Conservation (phyloP, 1,140 invertebrate species). For the Choristoneura fumiferana region DNA sequence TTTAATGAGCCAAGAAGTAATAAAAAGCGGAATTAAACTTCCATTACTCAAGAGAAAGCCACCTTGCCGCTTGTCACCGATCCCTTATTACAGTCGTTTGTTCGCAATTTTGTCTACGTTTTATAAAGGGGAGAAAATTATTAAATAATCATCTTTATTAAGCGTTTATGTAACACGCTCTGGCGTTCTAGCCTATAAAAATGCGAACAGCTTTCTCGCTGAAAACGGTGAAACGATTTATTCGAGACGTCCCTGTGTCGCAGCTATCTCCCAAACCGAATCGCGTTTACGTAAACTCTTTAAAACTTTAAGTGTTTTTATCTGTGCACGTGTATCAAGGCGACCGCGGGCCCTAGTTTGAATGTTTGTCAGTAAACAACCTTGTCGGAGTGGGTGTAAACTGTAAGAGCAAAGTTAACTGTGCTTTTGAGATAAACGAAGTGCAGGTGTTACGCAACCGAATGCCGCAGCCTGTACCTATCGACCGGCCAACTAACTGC, state of each 20-base stretch:
- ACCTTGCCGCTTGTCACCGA: conserved; percentile 3
- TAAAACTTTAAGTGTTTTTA: conserved; percentile 20
- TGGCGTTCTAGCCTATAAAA: too few species aligned
- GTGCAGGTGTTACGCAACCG: conserved; percentile 57
- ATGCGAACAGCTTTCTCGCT: too few species aligned
- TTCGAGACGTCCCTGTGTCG: too few species aligned
- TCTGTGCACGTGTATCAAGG: conserved; percentile 20
- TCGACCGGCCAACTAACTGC: conserved; percentile 52
- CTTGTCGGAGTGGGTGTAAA: conserved; percentile 40
- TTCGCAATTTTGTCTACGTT: conserved; percentile 5
- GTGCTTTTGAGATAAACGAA: conserved; percentile 42
- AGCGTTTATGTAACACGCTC: too few species aligned
- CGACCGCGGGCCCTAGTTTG: conserved; percentile 26
- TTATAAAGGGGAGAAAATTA: conserved; percentile 9
- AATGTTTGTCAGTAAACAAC: conserved; percentile 47
- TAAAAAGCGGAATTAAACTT: conserved; percentile 6
- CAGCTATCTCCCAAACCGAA: too few species aligned
- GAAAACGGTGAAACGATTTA: too few species aligned
- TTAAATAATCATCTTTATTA: too few species aligned
- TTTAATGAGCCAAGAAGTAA: conserved; percentile 7
- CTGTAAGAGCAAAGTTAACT: conserved; percentile 41
- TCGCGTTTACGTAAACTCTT: too few species aligned
- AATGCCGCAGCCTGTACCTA: conserved; percentile 46
- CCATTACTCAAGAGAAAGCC: conserved; percentile 17
- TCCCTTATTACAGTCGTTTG: conserved; percentile 8